These are phyloP conservation scores for Dynastes tityus DNA, from an alignment of 2,888 invertebrate species.

Conservation along the genomic window DNA sequence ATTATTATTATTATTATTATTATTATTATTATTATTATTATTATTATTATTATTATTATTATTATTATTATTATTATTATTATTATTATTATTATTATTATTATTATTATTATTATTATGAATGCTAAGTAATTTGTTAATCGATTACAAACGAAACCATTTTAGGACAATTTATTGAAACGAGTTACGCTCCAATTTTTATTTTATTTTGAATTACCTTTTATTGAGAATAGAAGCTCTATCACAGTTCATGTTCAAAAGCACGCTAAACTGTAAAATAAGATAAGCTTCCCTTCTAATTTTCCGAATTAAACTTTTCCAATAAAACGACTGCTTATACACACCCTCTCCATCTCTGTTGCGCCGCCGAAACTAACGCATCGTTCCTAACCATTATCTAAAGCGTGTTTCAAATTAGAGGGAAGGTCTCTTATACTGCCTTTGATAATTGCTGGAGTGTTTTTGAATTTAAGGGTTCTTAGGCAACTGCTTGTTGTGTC, in stretches of 20 bases:
- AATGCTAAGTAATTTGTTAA: not conserved
- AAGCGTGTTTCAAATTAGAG: conserved; percentile 15
- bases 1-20: too few relatives aligned
- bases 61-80: too few relatives aligned
- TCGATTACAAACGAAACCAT: not conserved
- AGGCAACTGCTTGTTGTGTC: not conserved
- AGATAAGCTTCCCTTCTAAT: conserved; percentile 35
- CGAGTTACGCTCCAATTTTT: not conserved
- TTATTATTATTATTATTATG: too few relatives aligned
- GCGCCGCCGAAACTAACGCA: conserved; percentile 8
- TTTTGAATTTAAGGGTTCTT: conserved; percentile 23
- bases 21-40: too few relatives aligned
- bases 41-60: too few relatives aligned
- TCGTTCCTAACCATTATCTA: conserved; percentile 16
- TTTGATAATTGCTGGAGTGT: conserved; percentile 22
- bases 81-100: too few relatives aligned
- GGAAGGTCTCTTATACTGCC: not conserved
- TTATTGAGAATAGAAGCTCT: not conserved
- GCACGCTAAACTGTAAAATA: conserved; percentile 35
- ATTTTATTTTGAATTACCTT: not conserved
- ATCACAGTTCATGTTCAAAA: conserved; percentile 15
- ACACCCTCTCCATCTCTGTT: conserved; percentile 4
- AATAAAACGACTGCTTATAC: conserved; percentile 28
- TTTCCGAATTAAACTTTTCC: conserved; percentile 42
- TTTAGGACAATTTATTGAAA: not conserved